Conservation (phyloP, 2,113 vertebrate genomes). For the Tetrax tetrax region DNA sequence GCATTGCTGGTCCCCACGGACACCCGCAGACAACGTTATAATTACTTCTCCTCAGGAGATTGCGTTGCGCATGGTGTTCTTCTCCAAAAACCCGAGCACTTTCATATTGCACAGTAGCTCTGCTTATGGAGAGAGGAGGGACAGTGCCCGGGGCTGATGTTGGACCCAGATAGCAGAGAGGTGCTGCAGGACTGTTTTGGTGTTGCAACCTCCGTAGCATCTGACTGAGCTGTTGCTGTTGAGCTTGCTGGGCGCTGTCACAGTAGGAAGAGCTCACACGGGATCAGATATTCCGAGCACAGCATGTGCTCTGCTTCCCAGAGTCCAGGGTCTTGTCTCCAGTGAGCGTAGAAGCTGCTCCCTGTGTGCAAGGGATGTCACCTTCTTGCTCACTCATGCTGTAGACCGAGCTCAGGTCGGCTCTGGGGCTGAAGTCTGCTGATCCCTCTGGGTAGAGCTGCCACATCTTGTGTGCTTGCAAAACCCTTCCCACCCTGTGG, state of each 20-base stretch:
- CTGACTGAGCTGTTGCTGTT: not conserved
- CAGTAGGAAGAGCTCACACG: rapidly evolving
- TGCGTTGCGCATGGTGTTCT: not conserved
- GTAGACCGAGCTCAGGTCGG: not conserved
- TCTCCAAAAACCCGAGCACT: not conserved
- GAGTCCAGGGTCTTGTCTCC: not conserved
- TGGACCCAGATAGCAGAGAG: not conserved
- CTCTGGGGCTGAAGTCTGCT: rapidly evolving
- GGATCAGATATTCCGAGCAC: not conserved
- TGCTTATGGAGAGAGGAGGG: not conserved
- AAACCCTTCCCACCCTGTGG: not conserved
- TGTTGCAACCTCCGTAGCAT: not conserved
- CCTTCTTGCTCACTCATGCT: not conserved
- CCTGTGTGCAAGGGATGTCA: not conserved
- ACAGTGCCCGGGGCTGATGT: not conserved
- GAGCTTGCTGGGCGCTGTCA: not conserved
- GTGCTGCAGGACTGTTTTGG: not conserved
- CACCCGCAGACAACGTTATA: conserved; percentile 1
- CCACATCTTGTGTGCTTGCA: not conserved
- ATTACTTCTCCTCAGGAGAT: conserved; percentile 6
- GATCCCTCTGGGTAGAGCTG: not conserved
- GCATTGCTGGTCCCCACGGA: conserved; percentile 42
- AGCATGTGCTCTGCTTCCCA: rapidly evolving
- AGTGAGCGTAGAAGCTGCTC: not conserved
- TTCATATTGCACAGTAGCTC: not conserved